Base-by-base conservation (phyloP, 1,140 invertebrate species). In the Alviniconcha marisindica region DNA sequence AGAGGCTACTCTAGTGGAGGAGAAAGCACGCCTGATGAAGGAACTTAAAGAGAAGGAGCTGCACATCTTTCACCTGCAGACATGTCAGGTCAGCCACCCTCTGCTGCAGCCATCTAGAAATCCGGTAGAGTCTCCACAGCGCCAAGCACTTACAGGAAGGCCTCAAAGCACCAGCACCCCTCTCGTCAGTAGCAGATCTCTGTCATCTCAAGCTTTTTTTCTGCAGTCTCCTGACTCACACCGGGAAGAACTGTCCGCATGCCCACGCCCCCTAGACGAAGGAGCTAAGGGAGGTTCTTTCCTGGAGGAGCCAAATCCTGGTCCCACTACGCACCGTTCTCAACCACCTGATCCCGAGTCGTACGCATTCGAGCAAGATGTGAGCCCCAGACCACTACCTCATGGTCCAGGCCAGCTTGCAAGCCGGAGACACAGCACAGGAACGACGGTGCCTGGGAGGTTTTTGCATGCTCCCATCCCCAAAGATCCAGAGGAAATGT, bases 1-100 rank as follows among this genome's bases (percentile, higher is more conserved):
- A 73, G 91, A 92, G 74, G 86, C 87, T 60, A 71, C 86, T 28
- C 63, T 92, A n/a, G 86, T 88, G 76, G 86, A 89, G 79, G 89
- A 91, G 81, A 91, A 91, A 69, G 86, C 85, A 56, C 83, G 82
- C 42, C 81, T 91, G 31, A 77, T 91, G 1, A 71, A 82, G 40
- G 91, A 91, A 38, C 80, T 91, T 5, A 88, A 87, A 84, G 83
- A 87, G 33, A 88, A 87, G 24, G 82, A 85, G 31, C 40, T 40
- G 69, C 78, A n/a, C 66, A 82, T 81, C 31, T 82, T 51, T 14
- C 63, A 83, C 7, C 44, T 84, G 76, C 78, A 84, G 56, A 74
- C 69, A 1, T 80, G 33, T 7, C 78, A 80, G 38, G 36, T 66
- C 24, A 28, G 24, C 15, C 5, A 1, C 0, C 63, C 42, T 12